A percentile compares a stretch with the other conserved stretches of the same genome.
phyloP scores from a whole-genome alignment of 2,888 invertebrate species.

The Phortica magna region DNA sequence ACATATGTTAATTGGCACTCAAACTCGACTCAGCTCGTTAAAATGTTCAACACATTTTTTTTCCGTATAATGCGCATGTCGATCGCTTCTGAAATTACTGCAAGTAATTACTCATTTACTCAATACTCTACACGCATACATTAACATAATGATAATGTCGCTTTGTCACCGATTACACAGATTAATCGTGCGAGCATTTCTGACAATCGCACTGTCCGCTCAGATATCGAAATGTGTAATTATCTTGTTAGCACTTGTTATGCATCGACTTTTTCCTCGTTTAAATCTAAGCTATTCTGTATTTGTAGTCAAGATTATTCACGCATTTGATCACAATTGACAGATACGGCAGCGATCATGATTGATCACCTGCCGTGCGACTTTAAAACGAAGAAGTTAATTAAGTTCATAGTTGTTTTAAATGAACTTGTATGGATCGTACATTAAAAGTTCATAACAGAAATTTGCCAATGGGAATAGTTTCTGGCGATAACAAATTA shows the following conservation, averaged over 20 bases:
- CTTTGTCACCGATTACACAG: slow-evolving; percentile 60
- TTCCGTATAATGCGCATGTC: too few relatives aligned
- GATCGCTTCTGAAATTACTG: slow-evolving; percentile 58
- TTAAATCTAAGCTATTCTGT: slow-evolving; percentile 43
- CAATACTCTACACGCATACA: neutral
- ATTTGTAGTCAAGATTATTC: slow-evolving; percentile 38
- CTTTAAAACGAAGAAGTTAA: neutral
- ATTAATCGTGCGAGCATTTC: slow-evolving; percentile 40
- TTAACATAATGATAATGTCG: slow-evolving; percentile 50
- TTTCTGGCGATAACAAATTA: too few relatives aligned
- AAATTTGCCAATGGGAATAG: neutral
- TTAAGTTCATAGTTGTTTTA: neutral
- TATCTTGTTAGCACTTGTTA: slow-evolving; percentile 70
- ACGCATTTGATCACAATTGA: slow-evolving; percentile 9
- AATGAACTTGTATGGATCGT: neutral
- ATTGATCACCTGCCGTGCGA: slow-evolving; percentile 19
- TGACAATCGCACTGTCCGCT: slow-evolving; percentile 3
- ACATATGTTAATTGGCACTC: too few relatives aligned
- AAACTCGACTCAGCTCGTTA: too few relatives aligned
- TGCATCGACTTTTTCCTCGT: slow-evolving; percentile 44
- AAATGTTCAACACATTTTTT: too few relatives aligned
- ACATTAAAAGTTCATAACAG: neutral
- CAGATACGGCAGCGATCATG: slow-evolving; percentile 17
- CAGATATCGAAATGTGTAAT: slow-evolving; percentile 62
- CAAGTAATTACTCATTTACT: slow-evolving; percentile 49